Evolutionary conservation across 2,888 invertebrate species (phyloP).

Genomic region (Troides oblongomaculatus): DNA sequence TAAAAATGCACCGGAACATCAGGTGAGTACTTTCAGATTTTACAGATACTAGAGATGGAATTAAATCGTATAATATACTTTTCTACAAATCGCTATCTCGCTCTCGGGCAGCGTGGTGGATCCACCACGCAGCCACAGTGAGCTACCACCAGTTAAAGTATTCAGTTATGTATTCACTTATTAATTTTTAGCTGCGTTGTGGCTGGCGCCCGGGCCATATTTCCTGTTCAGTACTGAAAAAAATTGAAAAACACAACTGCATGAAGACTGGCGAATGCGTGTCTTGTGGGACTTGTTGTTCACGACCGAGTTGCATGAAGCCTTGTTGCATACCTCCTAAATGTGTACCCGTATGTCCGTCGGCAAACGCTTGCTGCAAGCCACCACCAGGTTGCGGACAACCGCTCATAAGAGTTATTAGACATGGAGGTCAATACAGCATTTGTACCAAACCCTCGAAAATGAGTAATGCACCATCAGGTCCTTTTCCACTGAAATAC

Average conservation of each 20-base stretch:
- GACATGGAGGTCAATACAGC: constrained; percentile 66
- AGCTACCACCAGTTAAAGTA: no score
- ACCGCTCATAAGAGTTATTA: constrained; percentile 59
- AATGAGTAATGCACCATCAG: constrained; percentile 62
- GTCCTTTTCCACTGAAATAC: constrained; percentile 68
- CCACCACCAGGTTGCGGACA: constrained; percentile 41
- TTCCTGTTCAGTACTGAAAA: constrained; percentile 63
- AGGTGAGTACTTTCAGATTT: constrained; percentile 43
- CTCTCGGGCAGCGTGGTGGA: no score
- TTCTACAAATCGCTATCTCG: no score
- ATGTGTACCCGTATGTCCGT: constrained; percentile 47
- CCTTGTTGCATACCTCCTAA: constrained; percentile 49
- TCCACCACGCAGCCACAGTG: no score
- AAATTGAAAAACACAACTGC: constrained; percentile 65
- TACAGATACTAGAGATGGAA: no score
- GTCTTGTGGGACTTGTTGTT: constrained; percentile 46
- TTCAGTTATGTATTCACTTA: background rate
- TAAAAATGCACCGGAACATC: constrained; percentile 64
- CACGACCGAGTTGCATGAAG: constrained; percentile 46
- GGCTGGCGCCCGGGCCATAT: constrained; percentile 77
- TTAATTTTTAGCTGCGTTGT: constrained; percentile 57
- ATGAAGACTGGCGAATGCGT: constrained; percentile 50
- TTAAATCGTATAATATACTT: no score
- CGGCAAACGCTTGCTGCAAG: constrained; percentile 49
- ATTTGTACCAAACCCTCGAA: constrained; percentile 68